Evolutionary conservation across 2,888 invertebrate genomes (phyloP).

Genomic region (Drosophila nr. perissopoda): DNA sequence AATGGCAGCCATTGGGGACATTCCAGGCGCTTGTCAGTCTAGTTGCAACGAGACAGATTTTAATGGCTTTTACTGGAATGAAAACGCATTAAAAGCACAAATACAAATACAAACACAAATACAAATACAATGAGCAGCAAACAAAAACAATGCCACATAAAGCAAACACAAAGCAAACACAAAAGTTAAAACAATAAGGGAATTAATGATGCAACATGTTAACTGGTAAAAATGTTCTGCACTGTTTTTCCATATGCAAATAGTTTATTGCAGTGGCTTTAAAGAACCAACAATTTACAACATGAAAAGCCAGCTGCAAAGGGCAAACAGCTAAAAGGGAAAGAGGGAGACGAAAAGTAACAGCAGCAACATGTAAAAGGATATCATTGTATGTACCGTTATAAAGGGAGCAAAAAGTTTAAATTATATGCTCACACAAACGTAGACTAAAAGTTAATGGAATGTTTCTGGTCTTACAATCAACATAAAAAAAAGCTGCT

Average conservation of each 20-base stretch:
- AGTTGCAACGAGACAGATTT: slow-evolving; percentile 29
- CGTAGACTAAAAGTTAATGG: not conserved
- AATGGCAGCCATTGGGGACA: not conserved
- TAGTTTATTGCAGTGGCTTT: slow-evolving; percentile 20
- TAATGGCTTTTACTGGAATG: slow-evolving; percentile 72
- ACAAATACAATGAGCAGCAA: slow-evolving; percentile 10
- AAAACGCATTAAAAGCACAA: slow-evolving; percentile 32
- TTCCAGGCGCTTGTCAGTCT: slow-evolving; percentile 5
- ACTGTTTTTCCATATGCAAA: slow-evolving; percentile 4
- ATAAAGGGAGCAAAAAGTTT: not conserved
- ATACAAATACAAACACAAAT: slow-evolving; percentile 9
- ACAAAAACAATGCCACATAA: slow-evolving; percentile 3
- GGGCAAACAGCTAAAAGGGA: not conserved
- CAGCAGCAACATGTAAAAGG: slow-evolving; percentile 4
- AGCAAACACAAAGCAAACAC: not conserved
- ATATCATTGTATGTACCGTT: not conserved
- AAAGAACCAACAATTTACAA: not conserved
- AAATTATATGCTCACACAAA: not conserved
- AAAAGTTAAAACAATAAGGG: slow-evolving; percentile 24
- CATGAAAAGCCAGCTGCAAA: not conserved
- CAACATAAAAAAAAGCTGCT: not conserved
- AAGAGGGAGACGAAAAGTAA: not conserved
- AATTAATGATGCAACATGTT: slow-evolving; percentile 42
- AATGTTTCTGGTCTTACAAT: not conserved
- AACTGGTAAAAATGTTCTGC: slow-evolving; percentile 1